Evolutionary conservation across 2,888 invertebrate species (phyloP), one percentile per base, ranked within the genome.

Genomic region (Dynastes tityus): DNA sequence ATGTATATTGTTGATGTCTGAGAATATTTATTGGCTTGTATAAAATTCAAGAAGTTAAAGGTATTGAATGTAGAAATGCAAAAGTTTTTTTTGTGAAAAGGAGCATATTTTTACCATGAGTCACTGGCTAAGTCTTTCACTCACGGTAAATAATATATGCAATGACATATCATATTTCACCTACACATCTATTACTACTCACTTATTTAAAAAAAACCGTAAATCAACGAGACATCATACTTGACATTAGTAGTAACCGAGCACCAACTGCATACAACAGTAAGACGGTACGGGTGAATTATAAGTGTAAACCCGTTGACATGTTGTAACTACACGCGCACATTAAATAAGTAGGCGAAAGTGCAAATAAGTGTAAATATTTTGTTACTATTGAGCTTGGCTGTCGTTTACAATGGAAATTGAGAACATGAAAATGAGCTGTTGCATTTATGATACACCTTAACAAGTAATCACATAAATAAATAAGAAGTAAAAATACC

Each of bases 331-430:
- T 65, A 67, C 6, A 16, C 37, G 9, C 29, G 29, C 22, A 29
- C n/a, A 22, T 22, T 22, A 6, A 65, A 67, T 16, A 9, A 67
- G 45, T 67, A 67, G 65, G 49, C 65, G 65, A 67, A 67, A 67
- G 37, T 67, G 2, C 49, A 67, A 67, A 67, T 67, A 67, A 67
- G 37, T 67, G 9, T 67, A 67, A 67, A 67, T 67, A 67, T 58
- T 58, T 58, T 58, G 8, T 22, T 8, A 22, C 6, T 2, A 11
- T 8, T 45, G 2, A 45, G 45, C 45, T 45, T 45, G 0, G 45
- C 8, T 45, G 9, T 45, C 11, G 45, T 45, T 11, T 8, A 45
- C 9, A 8, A 45, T 45, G 45, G 2, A 45, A 11, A 45, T 45
- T 11, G 11, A 11, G 9, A 8, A 45, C 1, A 45, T 45, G 8